Evolutionary conservation across 2,113 vertebrate genomes (phyloP).

Genomic region (Myotis davidii): DNA sequence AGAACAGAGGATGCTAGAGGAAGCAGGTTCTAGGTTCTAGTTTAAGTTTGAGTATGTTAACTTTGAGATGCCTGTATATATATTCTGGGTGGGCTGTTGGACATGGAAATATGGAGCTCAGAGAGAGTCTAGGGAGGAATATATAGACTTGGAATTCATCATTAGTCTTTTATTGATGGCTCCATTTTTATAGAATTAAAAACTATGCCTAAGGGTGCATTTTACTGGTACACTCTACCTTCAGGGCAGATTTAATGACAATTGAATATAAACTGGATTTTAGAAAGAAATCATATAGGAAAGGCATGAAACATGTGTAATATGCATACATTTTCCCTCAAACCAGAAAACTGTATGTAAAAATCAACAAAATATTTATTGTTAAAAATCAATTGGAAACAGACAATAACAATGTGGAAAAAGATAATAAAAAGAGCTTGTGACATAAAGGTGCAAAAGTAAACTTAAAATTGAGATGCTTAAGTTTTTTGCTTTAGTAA

Average conservation of each 20-base stretch:
- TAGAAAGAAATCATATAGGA: neutral
- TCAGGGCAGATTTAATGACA: neutral
- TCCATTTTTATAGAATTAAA: conserved; percentile 29
- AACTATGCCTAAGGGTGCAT: neutral
- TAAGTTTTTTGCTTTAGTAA: neutral
- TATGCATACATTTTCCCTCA: neutral
- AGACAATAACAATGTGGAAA: neutral
- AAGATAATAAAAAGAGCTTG: neutral
- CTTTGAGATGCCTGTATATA: neutral
- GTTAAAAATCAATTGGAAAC: neutral
- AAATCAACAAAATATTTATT: neutral
- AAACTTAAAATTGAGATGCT: neutral
- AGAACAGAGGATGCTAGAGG: neutral
- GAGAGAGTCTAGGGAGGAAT: neutral
- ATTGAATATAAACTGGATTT: neutral
- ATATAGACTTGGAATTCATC: neutral
- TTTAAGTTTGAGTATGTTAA: neutral
- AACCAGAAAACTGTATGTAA: neutral
- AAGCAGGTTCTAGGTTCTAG: neutral
- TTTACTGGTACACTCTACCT: neutral
- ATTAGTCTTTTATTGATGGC: neutral
- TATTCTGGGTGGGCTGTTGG: neutral
- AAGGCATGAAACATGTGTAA: neutral
- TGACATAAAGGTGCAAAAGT: neutral
- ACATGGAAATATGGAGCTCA: neutral